Evolutionary conservation across 2,888 invertebrate species (phyloP).

Genomic region (Cataglyphis livida): DNA sequence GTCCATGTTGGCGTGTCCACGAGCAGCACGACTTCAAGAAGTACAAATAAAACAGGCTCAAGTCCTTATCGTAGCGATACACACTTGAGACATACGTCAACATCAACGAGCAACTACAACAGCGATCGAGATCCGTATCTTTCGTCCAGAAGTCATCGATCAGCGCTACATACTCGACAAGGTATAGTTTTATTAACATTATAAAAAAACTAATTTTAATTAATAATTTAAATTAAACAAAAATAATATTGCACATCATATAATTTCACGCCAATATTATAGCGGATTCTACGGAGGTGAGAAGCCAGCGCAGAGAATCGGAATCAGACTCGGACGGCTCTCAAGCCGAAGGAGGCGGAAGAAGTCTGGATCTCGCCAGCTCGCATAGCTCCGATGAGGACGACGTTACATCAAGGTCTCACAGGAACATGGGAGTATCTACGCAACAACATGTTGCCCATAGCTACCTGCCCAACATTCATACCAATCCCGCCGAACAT

Average conservation of each 20-base stretch:
- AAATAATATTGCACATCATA: background rate
- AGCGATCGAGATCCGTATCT: constrained; percentile 84
- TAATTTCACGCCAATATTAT: background rate
- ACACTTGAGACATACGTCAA: constrained; percentile 93
- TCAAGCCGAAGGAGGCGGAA: constrained; percentile 88
- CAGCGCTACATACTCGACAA: constrained; percentile 78
- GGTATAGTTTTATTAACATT: constrained; percentile 65
- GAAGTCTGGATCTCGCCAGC: constrained; percentile 96
- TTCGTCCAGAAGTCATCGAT: constrained; percentile 81
- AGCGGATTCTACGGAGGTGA: constrained; percentile 77
- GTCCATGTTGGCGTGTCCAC: constrained; percentile 97
- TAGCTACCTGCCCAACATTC: constrained; percentile 88
- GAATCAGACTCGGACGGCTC: constrained; percentile 94
- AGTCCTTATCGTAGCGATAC: constrained; percentile 96
- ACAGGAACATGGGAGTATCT: constrained; percentile 83
- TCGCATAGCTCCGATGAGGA: constrained; percentile 98
- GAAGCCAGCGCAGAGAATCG: constrained; percentile 88
- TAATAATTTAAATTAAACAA: background rate
- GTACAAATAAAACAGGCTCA: constrained; percentile 97
- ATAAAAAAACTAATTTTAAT: background rate
- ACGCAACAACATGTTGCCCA: constrained; percentile 82
- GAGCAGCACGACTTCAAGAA: constrained; percentile 97
- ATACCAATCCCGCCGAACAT: constrained; percentile 81
- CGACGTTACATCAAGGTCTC: constrained; percentile 85
- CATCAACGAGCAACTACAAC: constrained; percentile 95